Percentiles rank a stretch among this genome's conserved stretches.
phyloP scores from a whole-genome alignment of 2,113 vertebrate species.

The Hemiprocne comata region DNA sequence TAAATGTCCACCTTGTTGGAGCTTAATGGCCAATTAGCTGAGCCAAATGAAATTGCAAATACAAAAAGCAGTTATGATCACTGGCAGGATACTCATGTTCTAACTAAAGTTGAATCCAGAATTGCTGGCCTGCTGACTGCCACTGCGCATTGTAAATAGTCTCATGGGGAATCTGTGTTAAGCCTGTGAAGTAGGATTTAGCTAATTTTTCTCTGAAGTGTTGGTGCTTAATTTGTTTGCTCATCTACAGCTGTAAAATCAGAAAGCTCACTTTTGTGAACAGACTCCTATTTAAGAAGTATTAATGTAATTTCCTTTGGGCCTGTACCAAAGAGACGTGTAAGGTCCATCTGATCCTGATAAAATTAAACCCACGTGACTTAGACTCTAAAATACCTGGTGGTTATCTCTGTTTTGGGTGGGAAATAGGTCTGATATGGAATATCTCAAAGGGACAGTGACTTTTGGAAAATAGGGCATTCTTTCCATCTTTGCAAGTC shows the following conservation, averaged over 20 bases:
- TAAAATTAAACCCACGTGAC: not conserved
- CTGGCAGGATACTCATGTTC: not conserved
- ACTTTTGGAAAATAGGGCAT: not conserved
- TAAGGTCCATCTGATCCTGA: accelerated
- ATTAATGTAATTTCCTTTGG: not conserved
- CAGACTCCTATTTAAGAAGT: not conserved
- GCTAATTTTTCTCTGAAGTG: not conserved
- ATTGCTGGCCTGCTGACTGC: not conserved
- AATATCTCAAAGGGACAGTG: not conserved
- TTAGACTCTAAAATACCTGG: not conserved
- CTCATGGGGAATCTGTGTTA: not conserved
- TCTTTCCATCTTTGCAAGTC: not conserved
- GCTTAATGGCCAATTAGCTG: slow-evolving; percentile 51
- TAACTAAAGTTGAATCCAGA: not conserved
- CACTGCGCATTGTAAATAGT: not conserved
- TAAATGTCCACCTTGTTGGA: slow-evolving; percentile 32
- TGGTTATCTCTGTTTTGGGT: not conserved
- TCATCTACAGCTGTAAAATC: not conserved
- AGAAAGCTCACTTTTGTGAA: not conserved
- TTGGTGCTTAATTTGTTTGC: not conserved
- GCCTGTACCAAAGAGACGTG: accelerated
- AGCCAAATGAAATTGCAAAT: slow-evolving; percentile 54
- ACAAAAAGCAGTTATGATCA: slow-evolving; percentile 6
- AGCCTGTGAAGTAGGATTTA: not conserved
- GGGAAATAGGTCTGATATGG: not conserved